Evolutionary conservation across 2,113 vertebrate genomes (phyloP).

Genomic region (Hyperopisus bebe): DNA sequence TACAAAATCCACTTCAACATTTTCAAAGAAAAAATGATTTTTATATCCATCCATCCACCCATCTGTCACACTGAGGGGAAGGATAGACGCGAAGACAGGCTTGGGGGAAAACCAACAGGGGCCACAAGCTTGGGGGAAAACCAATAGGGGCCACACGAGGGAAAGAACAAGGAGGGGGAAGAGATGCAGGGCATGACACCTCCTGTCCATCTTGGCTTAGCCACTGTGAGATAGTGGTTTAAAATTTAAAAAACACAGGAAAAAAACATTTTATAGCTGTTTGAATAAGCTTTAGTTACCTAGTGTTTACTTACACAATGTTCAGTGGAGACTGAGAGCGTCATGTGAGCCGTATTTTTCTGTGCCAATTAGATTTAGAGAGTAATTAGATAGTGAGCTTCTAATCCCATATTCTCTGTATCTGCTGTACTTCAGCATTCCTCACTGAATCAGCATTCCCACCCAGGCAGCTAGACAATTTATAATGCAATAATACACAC

Average conservation of each 20-base stretch:
- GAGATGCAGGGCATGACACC: too few relatives aligned
- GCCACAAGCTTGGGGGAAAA: too few relatives aligned
- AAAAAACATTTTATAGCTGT: neutral
- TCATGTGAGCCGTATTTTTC: neutral
- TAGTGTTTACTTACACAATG: neutral
- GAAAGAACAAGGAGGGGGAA: too few relatives aligned
- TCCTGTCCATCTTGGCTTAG: too few relatives aligned
- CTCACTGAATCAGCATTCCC: neutral
- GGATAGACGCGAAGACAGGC: too few relatives aligned
- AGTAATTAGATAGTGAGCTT: neutral
- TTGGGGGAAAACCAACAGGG: too few relatives aligned
- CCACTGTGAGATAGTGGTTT: too few relatives aligned
- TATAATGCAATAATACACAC: neutral
- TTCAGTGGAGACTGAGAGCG: neutral
- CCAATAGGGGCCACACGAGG: too few relatives aligned
- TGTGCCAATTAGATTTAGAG: neutral
- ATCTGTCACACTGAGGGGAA: too few relatives aligned
- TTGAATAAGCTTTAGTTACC: neutral
- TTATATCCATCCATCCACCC: too few relatives aligned
- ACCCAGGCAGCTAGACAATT: neutral
- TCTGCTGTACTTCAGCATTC: neutral
- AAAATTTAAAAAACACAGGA: neutral
- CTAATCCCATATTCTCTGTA: neutral
- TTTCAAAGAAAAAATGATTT: too few relatives aligned
- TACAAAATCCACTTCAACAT: too few relatives aligned